phyloP scores from a whole-genome alignment of 2,113 vertebrate genomes.

The Nettapus auritus region DNA sequence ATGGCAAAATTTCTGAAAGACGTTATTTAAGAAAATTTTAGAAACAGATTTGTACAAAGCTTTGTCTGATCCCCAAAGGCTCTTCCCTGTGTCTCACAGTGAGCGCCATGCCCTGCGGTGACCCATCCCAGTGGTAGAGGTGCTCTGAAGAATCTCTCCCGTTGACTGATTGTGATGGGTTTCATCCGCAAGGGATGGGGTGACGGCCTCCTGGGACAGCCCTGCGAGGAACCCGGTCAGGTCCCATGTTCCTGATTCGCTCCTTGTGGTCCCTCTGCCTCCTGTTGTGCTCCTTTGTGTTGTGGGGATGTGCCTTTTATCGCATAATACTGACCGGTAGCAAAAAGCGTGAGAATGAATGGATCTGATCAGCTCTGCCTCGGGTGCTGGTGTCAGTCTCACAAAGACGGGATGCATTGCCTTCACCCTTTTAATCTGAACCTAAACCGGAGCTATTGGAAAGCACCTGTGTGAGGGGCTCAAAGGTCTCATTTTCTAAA shows the following conservation, averaged over 20 bases:
- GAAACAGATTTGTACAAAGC: neutral
- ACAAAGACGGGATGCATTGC: neutral
- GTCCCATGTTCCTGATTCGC: neutral
- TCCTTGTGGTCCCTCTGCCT: neutral
- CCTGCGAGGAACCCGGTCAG: rapidly evolving
- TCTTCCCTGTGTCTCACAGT: neutral
- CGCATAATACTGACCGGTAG: neutral
- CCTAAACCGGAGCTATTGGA: neutral
- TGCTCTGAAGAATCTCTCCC: neutral
- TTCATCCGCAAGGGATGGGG: neutral
- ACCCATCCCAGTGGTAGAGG: neutral
- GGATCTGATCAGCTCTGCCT: neutral
- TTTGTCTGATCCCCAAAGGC: neutral
- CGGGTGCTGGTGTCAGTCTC: neutral
- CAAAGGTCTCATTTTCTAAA: neutral
- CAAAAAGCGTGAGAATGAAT: neutral
- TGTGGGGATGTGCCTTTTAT: neutral
- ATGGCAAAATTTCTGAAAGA: neutral
- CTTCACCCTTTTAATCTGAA: neutral
- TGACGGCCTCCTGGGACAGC: neutral
- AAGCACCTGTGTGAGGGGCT: neutral
- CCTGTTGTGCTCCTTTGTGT: neutral
- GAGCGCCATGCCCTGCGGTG: neutral
- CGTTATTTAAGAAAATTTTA: neutral
- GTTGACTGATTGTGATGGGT: neutral